Evolutionary conservation across 1,140 invertebrate genomes (phyloP).

Genomic region (Drosophila repletoides): DNA sequence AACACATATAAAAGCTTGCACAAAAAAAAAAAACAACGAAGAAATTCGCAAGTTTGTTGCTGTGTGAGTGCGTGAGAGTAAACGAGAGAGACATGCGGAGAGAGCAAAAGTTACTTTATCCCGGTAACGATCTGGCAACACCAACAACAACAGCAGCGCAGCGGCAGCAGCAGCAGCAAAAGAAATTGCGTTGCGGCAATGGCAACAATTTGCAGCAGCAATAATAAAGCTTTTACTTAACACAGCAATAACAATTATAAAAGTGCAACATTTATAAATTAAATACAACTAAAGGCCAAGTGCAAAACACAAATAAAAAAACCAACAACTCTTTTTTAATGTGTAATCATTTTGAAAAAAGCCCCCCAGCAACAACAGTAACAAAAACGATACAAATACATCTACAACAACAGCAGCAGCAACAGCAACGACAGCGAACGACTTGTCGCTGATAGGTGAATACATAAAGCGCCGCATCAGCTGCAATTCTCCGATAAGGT

Average conservation of each 20-base stretch:
- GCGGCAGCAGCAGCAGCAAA: conserved; percentile 38
- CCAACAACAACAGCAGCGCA: conserved; percentile 69
- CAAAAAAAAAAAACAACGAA: conserved; percentile 58
- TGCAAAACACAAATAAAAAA: conserved; percentile 1
- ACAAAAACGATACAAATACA: conserved; percentile 21
- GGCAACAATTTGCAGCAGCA: conserved; percentile 31
- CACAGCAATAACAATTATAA: conserved; percentile 4
- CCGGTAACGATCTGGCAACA: conserved; percentile 68
- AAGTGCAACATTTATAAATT: not conserved
- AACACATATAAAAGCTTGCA: conserved; percentile 44
- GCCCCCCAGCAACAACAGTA: conserved; percentile 7
- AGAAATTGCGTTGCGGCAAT: conserved; percentile 72
- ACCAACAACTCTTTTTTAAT: conserved; percentile 25
- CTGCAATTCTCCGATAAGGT: conserved; percentile 76
- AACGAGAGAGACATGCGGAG: not conserved
- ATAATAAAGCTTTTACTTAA: conserved; percentile 4
- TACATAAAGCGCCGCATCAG: conserved; percentile 56
- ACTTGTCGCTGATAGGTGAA: conserved; percentile 61
- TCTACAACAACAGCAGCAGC: conserved; percentile 22
- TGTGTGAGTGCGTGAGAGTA: conserved; percentile 16
- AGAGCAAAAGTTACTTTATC: conserved; percentile 53
- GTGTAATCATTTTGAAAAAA: conserved; percentile 34
- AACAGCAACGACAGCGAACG: conserved; percentile 30
- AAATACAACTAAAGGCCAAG: not conserved
- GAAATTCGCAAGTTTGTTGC: conserved; percentile 60